Evolutionary conservation across 2,113 vertebrate genomes (phyloP).

Genomic region (Aspidoscelis tigris): DNA sequence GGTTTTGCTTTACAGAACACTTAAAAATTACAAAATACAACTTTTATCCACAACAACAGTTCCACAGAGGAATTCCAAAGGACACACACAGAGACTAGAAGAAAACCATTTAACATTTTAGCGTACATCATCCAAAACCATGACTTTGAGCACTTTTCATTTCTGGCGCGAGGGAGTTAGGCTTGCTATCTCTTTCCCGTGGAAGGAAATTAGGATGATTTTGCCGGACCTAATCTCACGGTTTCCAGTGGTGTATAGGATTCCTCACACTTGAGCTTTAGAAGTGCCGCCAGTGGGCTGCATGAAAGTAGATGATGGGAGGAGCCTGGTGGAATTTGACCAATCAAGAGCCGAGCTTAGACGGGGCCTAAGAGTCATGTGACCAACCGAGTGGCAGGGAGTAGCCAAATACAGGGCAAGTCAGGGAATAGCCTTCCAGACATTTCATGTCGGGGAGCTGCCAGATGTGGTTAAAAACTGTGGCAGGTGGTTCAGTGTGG

Average conservation of each 20-base stretch:
- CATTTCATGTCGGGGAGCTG: no score
- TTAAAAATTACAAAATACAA: slow-evolving; percentile 78
- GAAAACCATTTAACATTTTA: slow-evolving; percentile 47
- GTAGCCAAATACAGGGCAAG: background rate
- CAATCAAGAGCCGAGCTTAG: background rate
- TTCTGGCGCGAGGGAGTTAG: background rate
- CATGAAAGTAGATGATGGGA: background rate
- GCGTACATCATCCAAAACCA: no score
- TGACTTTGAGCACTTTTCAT: background rate
- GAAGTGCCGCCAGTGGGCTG: background rate
- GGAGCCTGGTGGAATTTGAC: background rate
- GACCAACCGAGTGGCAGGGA: no score
- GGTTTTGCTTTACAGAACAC: slow-evolving; percentile 79
- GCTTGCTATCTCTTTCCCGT: background rate
- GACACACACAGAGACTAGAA: slow-evolving; percentile 64
- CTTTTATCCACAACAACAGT: slow-evolving; percentile 75
- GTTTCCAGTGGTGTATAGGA: background rate
- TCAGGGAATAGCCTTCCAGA: background rate
- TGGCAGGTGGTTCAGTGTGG: no score
- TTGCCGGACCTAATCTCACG: background rate
- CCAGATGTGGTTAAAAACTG: no score
- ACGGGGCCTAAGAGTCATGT: no score
- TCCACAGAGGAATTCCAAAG: slow-evolving; percentile 74
- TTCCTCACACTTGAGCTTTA: background rate
- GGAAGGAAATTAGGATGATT: background rate